A percentile compares a stretch with the other conserved stretches of the same genome.
phyloP scores from a whole-genome alignment of 2,113 vertebrate genomes.

The Halichoerus grypus region DNA sequence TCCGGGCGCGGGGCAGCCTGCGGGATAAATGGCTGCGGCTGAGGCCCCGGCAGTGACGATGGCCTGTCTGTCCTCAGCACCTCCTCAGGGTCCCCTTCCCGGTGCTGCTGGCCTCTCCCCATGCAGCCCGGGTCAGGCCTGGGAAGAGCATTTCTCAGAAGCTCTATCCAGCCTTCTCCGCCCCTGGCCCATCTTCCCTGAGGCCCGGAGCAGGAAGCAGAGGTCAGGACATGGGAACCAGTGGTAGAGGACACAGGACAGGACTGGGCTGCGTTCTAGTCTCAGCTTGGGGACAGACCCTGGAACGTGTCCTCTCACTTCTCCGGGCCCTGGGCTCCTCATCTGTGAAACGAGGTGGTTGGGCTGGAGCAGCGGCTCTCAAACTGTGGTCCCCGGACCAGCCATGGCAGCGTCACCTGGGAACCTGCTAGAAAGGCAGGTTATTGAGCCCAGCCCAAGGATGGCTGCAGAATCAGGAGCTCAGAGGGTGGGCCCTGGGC shows the following conservation, averaged over 20 bases:
- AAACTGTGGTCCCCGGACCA: too few species aligned
- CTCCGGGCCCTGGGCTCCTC: not conserved
- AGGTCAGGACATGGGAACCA: not conserved
- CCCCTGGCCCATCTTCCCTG: not conserved
- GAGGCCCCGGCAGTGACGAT: constrained; percentile 48
- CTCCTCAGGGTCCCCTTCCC: not conserved
- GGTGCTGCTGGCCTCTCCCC: accelerated
- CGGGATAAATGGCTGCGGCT: constrained; percentile 83
- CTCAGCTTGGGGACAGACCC: not conserved
- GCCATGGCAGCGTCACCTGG: not conserved
- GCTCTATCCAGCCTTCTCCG: not conserved
- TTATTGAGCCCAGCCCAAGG: not conserved
- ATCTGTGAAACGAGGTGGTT: not conserved
- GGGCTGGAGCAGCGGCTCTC: not conserved
- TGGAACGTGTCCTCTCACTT: not conserved
- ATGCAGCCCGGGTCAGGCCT: not conserved
- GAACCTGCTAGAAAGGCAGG: not conserved
- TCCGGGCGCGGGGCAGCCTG: not conserved
- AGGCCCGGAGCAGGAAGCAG: not conserved
- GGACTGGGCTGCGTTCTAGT: not conserved
- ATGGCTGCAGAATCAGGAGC: not conserved
- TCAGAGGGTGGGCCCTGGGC: not conserved
- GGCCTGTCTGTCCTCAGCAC: not conserved
- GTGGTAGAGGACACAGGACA: too few species aligned
- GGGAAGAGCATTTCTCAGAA: not conserved